Conservation (phyloP, 2,113 vertebrate genomes). For the Platichthys flesus region DNA sequence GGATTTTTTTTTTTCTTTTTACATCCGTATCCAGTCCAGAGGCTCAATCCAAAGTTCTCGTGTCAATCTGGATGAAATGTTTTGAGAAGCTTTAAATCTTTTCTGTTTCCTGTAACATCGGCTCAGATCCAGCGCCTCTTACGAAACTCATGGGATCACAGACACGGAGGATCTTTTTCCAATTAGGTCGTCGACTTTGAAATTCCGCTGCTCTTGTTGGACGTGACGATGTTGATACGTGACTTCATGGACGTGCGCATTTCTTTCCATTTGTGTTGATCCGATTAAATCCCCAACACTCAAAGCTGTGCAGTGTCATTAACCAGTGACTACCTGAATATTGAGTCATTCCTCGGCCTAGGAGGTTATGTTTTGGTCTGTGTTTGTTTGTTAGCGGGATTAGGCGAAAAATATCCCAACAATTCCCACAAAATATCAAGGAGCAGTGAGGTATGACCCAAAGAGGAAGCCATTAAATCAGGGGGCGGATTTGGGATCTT, state of each 20-base stretch:
- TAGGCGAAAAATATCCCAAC: too few relatives aligned
- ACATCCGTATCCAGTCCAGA: conserved; percentile 3
- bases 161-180: background rate
- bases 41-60: background rate
- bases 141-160: conserved; percentile 4
- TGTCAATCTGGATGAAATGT: too few relatives aligned
- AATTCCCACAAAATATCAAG: too few relatives aligned
- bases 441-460: too few relatives aligned
- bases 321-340: too few relatives aligned
- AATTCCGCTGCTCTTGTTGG: conserved; percentile 32
- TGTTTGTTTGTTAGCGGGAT: too few relatives aligned
- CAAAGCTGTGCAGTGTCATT: too few relatives aligned
- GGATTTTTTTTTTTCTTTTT: background rate
- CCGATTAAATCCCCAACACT: background rate
- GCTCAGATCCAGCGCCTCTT: background rate
- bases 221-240: conserved; percentile 19
- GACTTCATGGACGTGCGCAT: conserved; percentile 11
- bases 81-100: background rate
- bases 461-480: too few relatives aligned
- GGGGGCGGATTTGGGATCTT: too few relatives aligned
- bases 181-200: conserved; percentile 34
- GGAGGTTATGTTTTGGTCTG: too few relatives aligned
- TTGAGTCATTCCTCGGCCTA: too few relatives aligned
- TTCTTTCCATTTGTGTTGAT: conserved; percentile 21
- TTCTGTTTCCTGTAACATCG: background rate